A percentile compares a stretch with the other conserved stretches of the same genome.
phyloP scores from a whole-genome alignment of 2,113 vertebrate species.

The Pterophyllum scalare region DNA sequence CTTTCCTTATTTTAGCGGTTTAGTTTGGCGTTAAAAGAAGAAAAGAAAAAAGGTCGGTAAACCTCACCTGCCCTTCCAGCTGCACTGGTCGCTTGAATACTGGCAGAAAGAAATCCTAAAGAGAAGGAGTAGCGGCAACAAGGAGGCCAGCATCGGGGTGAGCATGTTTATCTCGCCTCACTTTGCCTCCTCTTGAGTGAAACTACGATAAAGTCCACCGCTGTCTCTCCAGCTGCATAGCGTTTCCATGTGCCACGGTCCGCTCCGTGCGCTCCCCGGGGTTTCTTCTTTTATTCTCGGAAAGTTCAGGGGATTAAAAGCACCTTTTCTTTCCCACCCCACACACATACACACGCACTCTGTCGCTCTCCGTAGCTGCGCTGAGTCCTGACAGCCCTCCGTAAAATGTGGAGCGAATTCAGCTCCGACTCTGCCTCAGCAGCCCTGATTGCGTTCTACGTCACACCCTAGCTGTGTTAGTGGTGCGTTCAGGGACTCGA shows the following conservation, averaged over 20 bases:
- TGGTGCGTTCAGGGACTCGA: slow-evolving; percentile 46
- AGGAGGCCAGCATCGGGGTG: slow-evolving; percentile 74
- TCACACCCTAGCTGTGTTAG: slow-evolving; percentile 43
- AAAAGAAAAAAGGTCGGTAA: accelerated
- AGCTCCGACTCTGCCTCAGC: neutral
- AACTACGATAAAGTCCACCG: slow-evolving; percentile 59
- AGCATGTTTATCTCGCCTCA: slow-evolving; percentile 79
- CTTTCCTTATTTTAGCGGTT: neutral
- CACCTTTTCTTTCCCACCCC: neutral
- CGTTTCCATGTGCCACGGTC: slow-evolving; percentile 64
- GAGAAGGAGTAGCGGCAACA: slow-evolving; percentile 80
- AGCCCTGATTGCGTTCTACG: slow-evolving; percentile 51
- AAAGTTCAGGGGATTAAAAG: neutral
- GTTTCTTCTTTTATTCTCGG: neutral
- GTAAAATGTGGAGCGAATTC: slow-evolving; percentile 17
- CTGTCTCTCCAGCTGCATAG: slow-evolving; percentile 66
- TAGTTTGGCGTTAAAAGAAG: neutral
- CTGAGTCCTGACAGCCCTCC: neutral
- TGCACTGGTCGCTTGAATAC: slow-evolving; percentile 96
- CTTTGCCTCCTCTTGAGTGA: slow-evolving; percentile 60
- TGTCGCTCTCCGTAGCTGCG: neutral
- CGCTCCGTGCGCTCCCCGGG: slow-evolving; percentile 9
- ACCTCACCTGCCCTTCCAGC: slow-evolving; percentile 95
- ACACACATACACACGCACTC: neutral
- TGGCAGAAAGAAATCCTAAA: slow-evolving; percentile 84